Evolutionary conservation across 1,140 invertebrate species (phyloP).

Genomic region (Metaphire vulgaris): DNA sequence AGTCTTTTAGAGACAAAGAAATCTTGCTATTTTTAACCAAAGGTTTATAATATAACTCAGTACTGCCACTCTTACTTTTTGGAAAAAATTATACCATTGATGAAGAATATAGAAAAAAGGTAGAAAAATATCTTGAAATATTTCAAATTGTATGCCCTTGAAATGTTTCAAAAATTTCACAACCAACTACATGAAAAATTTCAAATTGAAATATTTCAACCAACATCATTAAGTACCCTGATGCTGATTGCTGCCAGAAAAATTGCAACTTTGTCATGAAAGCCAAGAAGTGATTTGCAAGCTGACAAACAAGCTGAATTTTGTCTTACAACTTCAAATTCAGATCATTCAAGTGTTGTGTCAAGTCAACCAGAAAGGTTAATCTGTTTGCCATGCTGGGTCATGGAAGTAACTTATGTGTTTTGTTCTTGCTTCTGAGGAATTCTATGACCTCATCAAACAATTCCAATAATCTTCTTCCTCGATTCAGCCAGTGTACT

Average conservation of each 20-base stretch:
- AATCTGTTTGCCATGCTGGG: neutral
- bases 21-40: no score
- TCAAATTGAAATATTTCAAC: no score
- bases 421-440: neutral
- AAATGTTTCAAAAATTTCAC: no score
- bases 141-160: no score
- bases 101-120: no score
- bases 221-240: neutral
- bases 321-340: constrained; percentile 2
- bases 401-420: neutral
- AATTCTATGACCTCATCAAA: neutral
- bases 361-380: neutral
- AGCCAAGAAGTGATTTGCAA: neutral
- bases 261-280: constrained; percentile 1
- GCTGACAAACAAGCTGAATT: constrained; percentile 11
- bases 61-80: no score
- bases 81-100: no score
- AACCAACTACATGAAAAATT: no score
- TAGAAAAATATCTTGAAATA: no score
- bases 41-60: no score
- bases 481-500: neutral
- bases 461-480: neutral
- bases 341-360: constrained; percentile 10
- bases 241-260: neutral
- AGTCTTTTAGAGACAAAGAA: no score